Evolutionary conservation across 1,140 invertebrate species (phyloP).

Genomic region (Panagrolaimus sp.): DNA sequence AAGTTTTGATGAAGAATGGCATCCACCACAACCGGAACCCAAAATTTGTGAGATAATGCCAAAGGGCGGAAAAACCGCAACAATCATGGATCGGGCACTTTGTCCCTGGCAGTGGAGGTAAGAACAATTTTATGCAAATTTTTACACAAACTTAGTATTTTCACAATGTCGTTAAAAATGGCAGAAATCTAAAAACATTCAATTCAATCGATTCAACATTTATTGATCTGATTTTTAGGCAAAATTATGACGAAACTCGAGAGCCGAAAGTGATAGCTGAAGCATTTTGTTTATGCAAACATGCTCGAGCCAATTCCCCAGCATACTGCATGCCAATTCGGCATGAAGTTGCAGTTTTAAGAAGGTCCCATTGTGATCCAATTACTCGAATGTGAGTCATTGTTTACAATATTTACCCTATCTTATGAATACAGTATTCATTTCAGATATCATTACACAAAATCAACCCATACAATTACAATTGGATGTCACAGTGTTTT

Average conservation of each 20-base stretch:
- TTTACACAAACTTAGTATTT: too few species aligned
- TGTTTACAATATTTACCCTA: background rate
- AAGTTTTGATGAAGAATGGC: slow-evolving; percentile 9
- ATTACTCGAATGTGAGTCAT: slow-evolving; percentile 13
- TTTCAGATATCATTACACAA: slow-evolving; percentile 14
- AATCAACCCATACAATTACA: slow-evolving; percentile 10
- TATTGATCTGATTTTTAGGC: background rate
- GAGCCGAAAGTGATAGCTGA: slow-evolving; percentile 31
- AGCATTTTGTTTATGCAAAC: slow-evolving; percentile 32
- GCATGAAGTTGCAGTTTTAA: slow-evolving; percentile 27
- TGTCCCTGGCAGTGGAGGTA: slow-evolving; percentile 6
- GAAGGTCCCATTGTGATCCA: slow-evolving; percentile 18
- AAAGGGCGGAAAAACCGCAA: background rate
- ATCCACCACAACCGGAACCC: background rate
- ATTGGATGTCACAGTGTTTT: background rate
- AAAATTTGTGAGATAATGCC: background rate
- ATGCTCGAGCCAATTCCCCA: slow-evolving; percentile 22
- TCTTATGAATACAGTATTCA: background rate
- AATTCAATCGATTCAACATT: too few species aligned
- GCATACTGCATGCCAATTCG: slow-evolving; percentile 31
- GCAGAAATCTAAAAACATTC: too few species aligned
- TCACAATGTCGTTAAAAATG: too few species aligned
- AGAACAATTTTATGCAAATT: too few species aligned
- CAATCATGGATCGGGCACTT: background rate
- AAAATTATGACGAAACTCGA: slow-evolving; percentile 22